phyloP scores from a whole-genome alignment of 1,140 invertebrate genomes.

The Glossosoma conforme region DNA sequence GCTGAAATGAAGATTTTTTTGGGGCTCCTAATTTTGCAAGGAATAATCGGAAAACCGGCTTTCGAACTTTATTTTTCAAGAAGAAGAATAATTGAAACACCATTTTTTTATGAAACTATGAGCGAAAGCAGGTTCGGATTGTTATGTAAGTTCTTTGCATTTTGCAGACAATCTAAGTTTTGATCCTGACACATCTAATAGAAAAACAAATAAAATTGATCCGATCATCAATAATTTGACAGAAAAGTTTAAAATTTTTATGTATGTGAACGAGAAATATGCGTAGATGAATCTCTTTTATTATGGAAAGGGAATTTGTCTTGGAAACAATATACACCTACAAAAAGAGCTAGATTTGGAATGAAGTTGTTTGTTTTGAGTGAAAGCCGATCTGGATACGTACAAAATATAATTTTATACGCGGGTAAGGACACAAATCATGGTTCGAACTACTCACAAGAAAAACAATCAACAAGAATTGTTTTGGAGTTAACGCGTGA shows the following conservation, averaged over 20 bases:
- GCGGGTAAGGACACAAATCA: conserved; percentile 1
- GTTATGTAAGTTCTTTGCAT: conserved; percentile 7
- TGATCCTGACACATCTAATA: conserved; percentile 9
- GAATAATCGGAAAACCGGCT: too few species aligned
- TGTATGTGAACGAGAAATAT: conserved; percentile 8
- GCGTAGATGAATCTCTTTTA: conserved; percentile 16
- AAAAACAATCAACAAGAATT: conserved; percentile 8
- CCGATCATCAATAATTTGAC: conserved; percentile 12
- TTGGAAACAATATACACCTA: conserved; percentile 22
- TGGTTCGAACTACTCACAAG: conserved; percentile 5
- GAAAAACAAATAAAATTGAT: conserved; percentile 12
- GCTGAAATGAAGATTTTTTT: conserved; percentile 20
- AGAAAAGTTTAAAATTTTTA: conserved; percentile 13
- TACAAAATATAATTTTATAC: conserved; percentile 10
- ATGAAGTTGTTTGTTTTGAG: conserved; percentile 15
- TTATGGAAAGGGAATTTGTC: conserved; percentile 19
- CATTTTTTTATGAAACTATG: conserved; percentile 12
- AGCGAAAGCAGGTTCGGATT: conserved; percentile 13
- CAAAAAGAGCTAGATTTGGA: conserved; percentile 22
- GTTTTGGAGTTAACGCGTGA: conserved; percentile 6
- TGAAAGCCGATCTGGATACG: conserved; percentile 15
- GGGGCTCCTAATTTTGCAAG: too few species aligned
- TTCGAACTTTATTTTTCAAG: too few species aligned
- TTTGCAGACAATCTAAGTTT: conserved; percentile 9
- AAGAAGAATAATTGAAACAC: conserved; percentile 5